Base-by-base conservation (phyloP, 2,888 invertebrate species). In the Lathronympha strigana region DNA sequence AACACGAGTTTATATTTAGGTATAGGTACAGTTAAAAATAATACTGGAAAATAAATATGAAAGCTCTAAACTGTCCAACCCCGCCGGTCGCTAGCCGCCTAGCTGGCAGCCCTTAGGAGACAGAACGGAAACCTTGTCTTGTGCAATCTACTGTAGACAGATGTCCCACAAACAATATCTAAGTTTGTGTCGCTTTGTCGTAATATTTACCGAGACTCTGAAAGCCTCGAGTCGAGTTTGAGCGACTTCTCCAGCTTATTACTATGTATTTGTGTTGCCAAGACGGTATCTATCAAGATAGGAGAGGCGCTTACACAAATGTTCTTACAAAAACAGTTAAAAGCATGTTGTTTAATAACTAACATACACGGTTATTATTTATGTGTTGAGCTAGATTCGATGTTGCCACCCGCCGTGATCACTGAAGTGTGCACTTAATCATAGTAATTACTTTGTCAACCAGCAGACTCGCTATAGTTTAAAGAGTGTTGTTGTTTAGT, bases 161-260 rank as follows among this genome's bases (percentile, higher is more conserved):
- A 82, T 82, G 80, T 81, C 84, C 82, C 77, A 82, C 83, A 84
- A 85, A 87, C 83, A 87, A 86, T 86, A 88, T 87, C 83, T 74
- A 86, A 87, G 84, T 87, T 87, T 79, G 76, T 78, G 84, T 83
- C 85, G 82, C 87, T 84, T 85, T 86, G 84, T 84, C 76, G 83
- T 84, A 79, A 85, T 87, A 87, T 88, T 88, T 85, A 84, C 82
- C 80, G 76, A 82, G 84, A 78, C 79, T 82, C 81, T 77, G 76
- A 82, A 83, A 82, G 60, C 70, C 64, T 61, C 67, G 58, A 68
- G 66, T 62, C 67, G 67, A 54, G 67, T 62, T 62, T 67, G 60
- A 67, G 66, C 62, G 55, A 57, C 63, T 61, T 54, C 57, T 60
- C 64, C 63, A 49, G 63, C 58, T 67, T 69, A 55, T 66, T 61